Evolutionary conservation across 1,140 invertebrate genomes (phyloP), one percentile per base, ranked within the genome.

Genomic region (Anoplolepis gracilipes): DNA sequence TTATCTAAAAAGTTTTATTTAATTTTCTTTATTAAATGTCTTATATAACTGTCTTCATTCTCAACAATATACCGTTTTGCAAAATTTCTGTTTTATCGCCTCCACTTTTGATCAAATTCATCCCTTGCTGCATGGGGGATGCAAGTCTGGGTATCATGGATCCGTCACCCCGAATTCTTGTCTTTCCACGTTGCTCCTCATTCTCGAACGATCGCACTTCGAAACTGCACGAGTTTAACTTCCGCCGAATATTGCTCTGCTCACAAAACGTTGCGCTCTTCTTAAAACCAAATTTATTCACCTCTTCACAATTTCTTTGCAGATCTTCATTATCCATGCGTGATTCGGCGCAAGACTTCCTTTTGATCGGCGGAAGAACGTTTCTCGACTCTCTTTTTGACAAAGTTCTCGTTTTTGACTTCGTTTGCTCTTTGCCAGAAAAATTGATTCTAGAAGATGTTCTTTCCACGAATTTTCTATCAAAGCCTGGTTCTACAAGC

Each of bases 161-260:
- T 42, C 81, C 79, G 6, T 72, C 67, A 28, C 7, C 33, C 33
- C 46, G 36, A 39, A 16, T 76, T 13, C 10, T 57, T n/a, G 25
- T 46, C 8, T 59, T 76, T 39, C 11, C 78, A 7, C 28, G 33
- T 62, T 30, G 57, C 39, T 75, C 33, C 22, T 86, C 77, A 42
- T 84, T 16, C 19, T 64, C 81, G 11, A 70, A 28, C 6, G 65
- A 30, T 57, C 36, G 59, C 33, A 87, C 30, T 10, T 87, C 85
- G 72, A 87, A 87, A 13, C 85, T 85, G 33, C 81, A 87, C n/a
- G 85, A 85, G 39, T 87, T 87, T 36, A 86, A 57, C 49, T 86
- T 86, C 22, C 39, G 78, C 49, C 28, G 78, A 73, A 73, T 30
- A 19, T 73, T 69, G 19, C 39, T 33, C 0, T 42, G 78, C 4